Evolutionary conservation across 2,797 vertebrate species (phyloP), one percentile per base, ranked within the genome.

Genomic region (Trachops cirrhosus): DNA sequence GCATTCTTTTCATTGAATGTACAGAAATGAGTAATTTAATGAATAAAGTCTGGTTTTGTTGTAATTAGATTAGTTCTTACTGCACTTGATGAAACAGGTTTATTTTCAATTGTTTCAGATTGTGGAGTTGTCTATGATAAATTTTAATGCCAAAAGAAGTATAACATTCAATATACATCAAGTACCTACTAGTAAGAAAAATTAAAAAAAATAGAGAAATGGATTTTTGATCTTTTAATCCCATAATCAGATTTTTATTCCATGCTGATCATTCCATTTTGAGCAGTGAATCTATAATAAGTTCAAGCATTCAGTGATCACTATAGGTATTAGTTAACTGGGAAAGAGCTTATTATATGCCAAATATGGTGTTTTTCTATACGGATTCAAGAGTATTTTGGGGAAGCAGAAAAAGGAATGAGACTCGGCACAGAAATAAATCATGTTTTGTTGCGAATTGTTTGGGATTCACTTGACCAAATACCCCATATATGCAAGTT

Each of bases 1-100:
- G 24, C 34, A 74, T 71, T 41, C 14, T 92, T 91, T 92, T 39
- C 14, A 2, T 79, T 64, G 16, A 54, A 75, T 80, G 44, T 78
- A 70, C 37, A 96, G 34, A 86, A 95, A 85, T 77, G 19, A 94
- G 70, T 62, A 89, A 19, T 82, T 92, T 54, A 19, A 83, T 95
- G 41, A 86, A 86, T 93, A 89, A 93, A 75, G 44, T 1, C 29
- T 92, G 22, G 46, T 83, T 93, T 75, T 79, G 12, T 32, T 84
- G 16, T 75, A 37, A 68, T 92, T 82, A 86, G 15, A 80, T 86
- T 92, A 89, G 52, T 86, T 91, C 9, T 68, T 37, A 12, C 7
- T 84, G 10, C 5, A 29, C 15, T 44, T 3, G 1, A n/a, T n/a
- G 4, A 5, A 71, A 11, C 34, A 94, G 34, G 37, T 57, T 83